Conservation (phyloP, 2,113 vertebrate species). For the Apistogramma diplotaenia region DNA sequence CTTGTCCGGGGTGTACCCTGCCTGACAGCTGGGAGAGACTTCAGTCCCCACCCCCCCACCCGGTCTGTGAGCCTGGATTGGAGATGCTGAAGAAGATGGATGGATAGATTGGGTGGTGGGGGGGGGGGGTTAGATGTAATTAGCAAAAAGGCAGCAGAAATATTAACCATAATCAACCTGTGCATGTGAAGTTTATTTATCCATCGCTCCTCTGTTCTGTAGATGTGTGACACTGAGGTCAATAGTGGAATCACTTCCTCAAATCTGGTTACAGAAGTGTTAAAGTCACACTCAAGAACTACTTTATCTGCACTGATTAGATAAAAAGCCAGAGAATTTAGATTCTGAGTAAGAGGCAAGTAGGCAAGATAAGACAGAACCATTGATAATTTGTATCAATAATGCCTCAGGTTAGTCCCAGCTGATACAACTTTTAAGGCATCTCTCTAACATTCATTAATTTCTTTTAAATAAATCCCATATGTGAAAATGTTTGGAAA, state of each 20-base stretch:
- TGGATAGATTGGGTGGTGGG: too few species aligned
- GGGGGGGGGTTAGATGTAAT: too few species aligned
- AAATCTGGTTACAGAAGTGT: background rate
- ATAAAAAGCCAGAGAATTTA: background rate
- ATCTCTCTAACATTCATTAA: background rate
- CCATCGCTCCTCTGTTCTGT: background rate
- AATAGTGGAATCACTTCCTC: background rate
- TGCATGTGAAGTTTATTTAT: background rate
- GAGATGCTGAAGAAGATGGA: background rate
- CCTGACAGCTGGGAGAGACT: background rate
- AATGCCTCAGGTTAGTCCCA: background rate
- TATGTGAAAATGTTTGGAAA: background rate
- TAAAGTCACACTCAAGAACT: background rate
- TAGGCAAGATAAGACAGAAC: background rate
- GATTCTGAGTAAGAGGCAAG: background rate
- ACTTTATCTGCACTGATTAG: background rate
- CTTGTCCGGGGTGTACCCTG: background rate
- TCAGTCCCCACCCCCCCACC: background rate
- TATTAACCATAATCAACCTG: background rate
- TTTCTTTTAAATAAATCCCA: background rate
- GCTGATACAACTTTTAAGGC: background rate
- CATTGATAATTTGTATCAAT: background rate
- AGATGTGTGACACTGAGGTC: background rate
- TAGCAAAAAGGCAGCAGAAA: background rate
- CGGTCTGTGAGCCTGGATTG: background rate